A percentile compares a stretch with the other conserved stretches of the same genome.
Evolutionary conservation across 2,113 vertebrate species (phyloP).

Genomic region (Stigmatopora nigra): DNA sequence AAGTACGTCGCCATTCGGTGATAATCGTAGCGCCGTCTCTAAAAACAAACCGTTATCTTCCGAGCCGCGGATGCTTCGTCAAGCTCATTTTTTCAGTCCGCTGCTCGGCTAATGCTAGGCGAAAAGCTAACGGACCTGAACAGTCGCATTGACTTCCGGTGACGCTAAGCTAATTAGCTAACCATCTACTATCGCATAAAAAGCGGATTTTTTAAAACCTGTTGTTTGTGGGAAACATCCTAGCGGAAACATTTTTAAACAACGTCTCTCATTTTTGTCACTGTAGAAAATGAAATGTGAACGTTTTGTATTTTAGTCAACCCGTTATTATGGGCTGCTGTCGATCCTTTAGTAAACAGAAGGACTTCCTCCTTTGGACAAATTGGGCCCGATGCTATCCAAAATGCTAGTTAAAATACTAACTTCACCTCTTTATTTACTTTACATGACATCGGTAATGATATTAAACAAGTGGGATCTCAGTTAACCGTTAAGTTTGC

Average conservation of each 20-base stretch:
- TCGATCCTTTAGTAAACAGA: constrained; percentile 50
- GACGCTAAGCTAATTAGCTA: constrained; percentile 41
- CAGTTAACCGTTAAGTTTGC: background rate
- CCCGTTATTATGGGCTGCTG: constrained; percentile 17
- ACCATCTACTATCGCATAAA: constrained; percentile 12
- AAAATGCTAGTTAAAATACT: background rate
- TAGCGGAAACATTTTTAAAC: background rate
- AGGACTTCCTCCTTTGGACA: constrained; percentile 2
- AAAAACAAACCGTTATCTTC: background rate
- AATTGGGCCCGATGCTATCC: background rate
- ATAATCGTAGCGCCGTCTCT: too few species aligned
- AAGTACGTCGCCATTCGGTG: background rate
- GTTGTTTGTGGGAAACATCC: background rate
- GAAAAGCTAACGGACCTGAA: constrained; percentile 36
- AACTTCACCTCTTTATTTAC: background rate
- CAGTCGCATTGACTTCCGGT: constrained; percentile 52
- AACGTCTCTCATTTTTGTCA: background rate
- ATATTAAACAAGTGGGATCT: background rate
- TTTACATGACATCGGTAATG: too few species aligned
- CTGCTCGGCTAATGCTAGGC: constrained; percentile 28
- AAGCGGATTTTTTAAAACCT: background rate
- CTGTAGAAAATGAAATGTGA: background rate
- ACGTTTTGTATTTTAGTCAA: constrained; percentile 13
- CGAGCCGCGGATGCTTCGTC: background rate
- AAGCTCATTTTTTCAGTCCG: constrained; percentile 20